Base-by-base conservation (phyloP, 2,888 invertebrate species). In the Andrena fulva region DNA sequence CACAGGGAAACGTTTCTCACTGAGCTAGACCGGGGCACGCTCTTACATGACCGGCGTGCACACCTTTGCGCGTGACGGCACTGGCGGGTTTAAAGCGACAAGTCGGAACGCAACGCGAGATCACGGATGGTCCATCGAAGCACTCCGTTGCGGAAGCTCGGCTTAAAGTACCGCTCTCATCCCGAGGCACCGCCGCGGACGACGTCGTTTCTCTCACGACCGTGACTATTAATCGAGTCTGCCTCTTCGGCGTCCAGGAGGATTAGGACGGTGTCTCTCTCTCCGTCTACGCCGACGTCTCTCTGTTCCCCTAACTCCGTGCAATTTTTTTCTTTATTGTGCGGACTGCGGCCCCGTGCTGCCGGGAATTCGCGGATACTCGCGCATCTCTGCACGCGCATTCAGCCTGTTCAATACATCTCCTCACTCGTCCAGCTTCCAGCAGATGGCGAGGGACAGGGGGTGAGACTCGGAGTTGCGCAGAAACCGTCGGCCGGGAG, bases 321-420 rank as follows among this genome's bases (percentile, higher is more conserved):
- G 73, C 63, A 59, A 82, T 84, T 88, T 87, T 84, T 85, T 85
- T 87, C 89, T 84, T 89, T 87, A 89, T 88, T 92, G 91, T 92
- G 90, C 91, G 90, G 91, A 93, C 93, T 93, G 92, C 93, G 90
- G 90, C 89, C 87, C 87, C 84, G 82, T 84, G 86, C 86, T 86
- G 81, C 91, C 90, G 90, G 91, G 90, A 91, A 89, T 89, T 91
- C 90, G 88, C 90, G 90, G 88, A 88, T 90, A 91, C 90, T 90
- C 92, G 94, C 94, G 94, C 94, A 94, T 90, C 92, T 90, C 90
- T 88, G 89, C 89, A 90, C 92, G 94, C 94, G 94, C 94, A 94
- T 92, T 92, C 90, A 91, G 91, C 89, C 93, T 93, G 94, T 94
- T 94, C 94, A 93, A 94, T 94, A 94, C 93, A 90, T 92, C 91